Conservation (phyloP, 1,140 invertebrate genomes). For the Drosophila saltans region DNA sequence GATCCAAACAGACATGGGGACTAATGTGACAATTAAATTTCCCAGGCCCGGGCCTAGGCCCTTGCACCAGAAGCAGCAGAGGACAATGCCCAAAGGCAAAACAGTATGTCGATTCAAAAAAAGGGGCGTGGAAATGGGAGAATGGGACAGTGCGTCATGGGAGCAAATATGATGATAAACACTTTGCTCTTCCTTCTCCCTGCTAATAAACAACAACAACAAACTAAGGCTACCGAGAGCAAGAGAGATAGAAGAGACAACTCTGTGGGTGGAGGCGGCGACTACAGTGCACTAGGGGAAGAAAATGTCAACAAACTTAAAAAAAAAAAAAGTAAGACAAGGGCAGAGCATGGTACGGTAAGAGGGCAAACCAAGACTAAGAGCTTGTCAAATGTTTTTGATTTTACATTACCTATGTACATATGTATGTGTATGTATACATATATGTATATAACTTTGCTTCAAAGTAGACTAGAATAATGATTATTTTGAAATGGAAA, state of each 20-base stretch:
- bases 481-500: too few relatives aligned
- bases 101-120: constrained; percentile 10
- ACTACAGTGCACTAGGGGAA: background rate
- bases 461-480: background rate
- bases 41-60: constrained; percentile 18
- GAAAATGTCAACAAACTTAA: constrained; percentile 25
- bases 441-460: background rate
- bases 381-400: constrained; percentile 7
- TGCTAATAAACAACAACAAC: background rate
- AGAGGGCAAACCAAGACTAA: background rate
- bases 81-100: constrained; percentile 31
- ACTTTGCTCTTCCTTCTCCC: background rate
- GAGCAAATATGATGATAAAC: too few relatives aligned
- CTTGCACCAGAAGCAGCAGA: constrained; percentile 18
- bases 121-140: background rate
- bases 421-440: too few relatives aligned
- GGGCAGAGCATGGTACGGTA: background rate
- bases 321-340: constrained; percentile 11
- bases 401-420: background rate
- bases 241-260: too few relatives aligned
- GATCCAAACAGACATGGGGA: constrained; percentile 4
- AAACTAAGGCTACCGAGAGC: too few relatives aligned
- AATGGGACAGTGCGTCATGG: constrained; percentile 2
- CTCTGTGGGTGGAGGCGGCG: background rate
- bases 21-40: constrained; percentile 74